These are phyloP conservation scores for Chloropsis cyanopogon DNA, from an alignment of 2,113 vertebrate genomes.

Conservation along the genomic window DNA sequence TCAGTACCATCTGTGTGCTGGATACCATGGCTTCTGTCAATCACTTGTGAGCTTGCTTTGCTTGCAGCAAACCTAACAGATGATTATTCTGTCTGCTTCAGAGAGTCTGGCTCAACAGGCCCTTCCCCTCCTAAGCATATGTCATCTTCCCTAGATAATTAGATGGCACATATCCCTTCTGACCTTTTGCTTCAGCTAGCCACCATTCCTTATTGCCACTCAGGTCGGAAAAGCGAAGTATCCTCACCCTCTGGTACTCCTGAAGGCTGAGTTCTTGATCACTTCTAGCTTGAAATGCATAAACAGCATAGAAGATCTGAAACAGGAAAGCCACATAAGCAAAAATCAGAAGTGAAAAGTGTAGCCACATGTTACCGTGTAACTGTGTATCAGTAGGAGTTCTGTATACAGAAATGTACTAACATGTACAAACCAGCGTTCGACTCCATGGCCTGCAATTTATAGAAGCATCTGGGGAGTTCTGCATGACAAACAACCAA, in stretches of 20 bases:
- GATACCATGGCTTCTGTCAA: constrained; percentile 7
- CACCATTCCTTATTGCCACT: constrained; percentile 97
- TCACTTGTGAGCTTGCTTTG: constrained; percentile 1
- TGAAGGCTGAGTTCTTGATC: constrained; percentile 91
- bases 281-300: constrained; percentile 91
- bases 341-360: not conserved
- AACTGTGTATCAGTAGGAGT: not conserved
- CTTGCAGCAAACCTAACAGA: constrained; percentile 1
- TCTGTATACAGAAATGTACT: not conserved
- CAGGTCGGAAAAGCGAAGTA: constrained; percentile 87
- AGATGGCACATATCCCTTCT: constrained; percentile 92
- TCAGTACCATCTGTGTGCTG: not conserved
- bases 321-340: constrained; percentile 7
- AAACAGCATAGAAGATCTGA: constrained; percentile 92
- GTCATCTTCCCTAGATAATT: constrained; percentile 97
- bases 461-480: not conserved
- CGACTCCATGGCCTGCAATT: not conserved
- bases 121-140: constrained; percentile 77
- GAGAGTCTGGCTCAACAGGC: not conserved
- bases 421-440: accelerated
- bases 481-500: not conserved
- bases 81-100: constrained; percentile 25
- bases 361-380: not conserved
- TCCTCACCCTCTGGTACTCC: constrained; percentile 88
- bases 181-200: constrained; percentile 91